phyloP scores from a whole-genome alignment of 2,888 invertebrate species.

The Adelphocoris suturalis region DNA sequence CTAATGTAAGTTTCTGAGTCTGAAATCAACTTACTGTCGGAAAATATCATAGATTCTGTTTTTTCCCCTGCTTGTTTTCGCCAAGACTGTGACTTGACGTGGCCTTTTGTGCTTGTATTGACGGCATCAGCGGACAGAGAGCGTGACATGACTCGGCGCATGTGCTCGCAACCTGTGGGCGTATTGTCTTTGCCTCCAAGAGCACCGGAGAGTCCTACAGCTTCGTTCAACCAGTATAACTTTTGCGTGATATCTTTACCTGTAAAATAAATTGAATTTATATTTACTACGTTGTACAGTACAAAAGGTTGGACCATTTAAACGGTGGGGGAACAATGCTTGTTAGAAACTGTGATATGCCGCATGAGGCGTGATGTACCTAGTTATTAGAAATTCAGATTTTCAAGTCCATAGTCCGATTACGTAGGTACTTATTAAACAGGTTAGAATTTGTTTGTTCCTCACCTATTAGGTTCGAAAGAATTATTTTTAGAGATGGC shows the following conservation, averaged over 20 bases:
- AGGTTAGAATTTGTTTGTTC: constrained; percentile 62
- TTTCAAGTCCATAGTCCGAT: no score
- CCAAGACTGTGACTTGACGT: constrained; percentile 85
- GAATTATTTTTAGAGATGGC: constrained; percentile 86
- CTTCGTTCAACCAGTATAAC: constrained; percentile 89
- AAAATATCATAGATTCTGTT: constrained; percentile 79
- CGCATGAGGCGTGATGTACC: no score
- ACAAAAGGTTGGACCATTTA: no score
- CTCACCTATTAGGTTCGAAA: constrained; percentile 88
- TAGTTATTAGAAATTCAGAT: not conserved
- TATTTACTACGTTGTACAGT: not conserved
- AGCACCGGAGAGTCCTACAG: constrained; percentile 81
- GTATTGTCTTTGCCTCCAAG: constrained; percentile 78
- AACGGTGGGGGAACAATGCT: no score
- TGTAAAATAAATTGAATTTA: constrained; percentile 74
- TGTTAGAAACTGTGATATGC: no score
- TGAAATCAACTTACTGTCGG: constrained; percentile 79
- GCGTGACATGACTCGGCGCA: constrained; percentile 80
- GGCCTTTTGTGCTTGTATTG: constrained; percentile 87
- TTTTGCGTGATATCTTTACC: constrained; percentile 92
- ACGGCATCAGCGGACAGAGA: constrained; percentile 89
- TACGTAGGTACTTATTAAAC: no score
- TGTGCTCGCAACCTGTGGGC: constrained; percentile 78
- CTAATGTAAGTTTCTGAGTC: not conserved
- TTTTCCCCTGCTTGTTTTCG: constrained; percentile 79